Conservation (phyloP, 2,113 vertebrate species). For the Actenoides hombroni region DNA sequence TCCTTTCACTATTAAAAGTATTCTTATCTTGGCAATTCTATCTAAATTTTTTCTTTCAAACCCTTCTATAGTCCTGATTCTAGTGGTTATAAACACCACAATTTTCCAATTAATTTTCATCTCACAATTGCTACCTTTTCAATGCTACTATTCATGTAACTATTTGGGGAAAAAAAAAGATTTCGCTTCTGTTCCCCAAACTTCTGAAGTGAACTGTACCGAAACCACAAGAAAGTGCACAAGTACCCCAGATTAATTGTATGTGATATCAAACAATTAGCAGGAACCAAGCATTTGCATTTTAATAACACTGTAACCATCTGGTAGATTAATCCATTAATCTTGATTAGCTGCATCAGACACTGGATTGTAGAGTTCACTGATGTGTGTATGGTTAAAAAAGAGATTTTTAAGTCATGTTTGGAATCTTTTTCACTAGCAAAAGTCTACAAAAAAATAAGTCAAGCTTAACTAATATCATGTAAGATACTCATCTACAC, state of each 20-base stretch:
- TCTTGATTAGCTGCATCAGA: conserved; percentile 90
- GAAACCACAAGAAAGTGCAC: conserved; percentile 62
- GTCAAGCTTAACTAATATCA: not conserved
- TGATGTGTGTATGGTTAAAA: conserved; percentile 70
- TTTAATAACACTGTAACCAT: conserved; percentile 95
- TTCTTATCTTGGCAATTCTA: not conserved
- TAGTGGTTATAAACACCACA: not conserved
- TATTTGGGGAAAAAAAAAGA: not conserved
- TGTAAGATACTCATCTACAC: not conserved
- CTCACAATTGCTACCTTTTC: conserved; percentile 14
- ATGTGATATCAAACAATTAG: conserved; percentile 91
- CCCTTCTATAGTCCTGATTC: not conserved
- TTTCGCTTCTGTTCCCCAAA: conserved; percentile 27
- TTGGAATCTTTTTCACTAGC: conserved; percentile 31
- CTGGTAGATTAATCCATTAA: conserved; percentile 93
- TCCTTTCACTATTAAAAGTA: not conserved
- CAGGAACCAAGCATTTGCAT: conserved; percentile 95
- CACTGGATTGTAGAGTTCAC: conserved; percentile 75
- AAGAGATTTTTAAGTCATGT: conserved; percentile 40
- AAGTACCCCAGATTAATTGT: conserved; percentile 83
- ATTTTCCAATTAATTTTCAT: not conserved
- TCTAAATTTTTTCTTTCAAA: not conserved
- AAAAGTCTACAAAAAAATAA: conserved; percentile 2
- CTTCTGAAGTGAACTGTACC: conserved; percentile 58
- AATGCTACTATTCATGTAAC: conserved; percentile 9